Conservation (phyloP, 2,888 invertebrate species). For the Lepidocyrtinus sp. region DNA sequence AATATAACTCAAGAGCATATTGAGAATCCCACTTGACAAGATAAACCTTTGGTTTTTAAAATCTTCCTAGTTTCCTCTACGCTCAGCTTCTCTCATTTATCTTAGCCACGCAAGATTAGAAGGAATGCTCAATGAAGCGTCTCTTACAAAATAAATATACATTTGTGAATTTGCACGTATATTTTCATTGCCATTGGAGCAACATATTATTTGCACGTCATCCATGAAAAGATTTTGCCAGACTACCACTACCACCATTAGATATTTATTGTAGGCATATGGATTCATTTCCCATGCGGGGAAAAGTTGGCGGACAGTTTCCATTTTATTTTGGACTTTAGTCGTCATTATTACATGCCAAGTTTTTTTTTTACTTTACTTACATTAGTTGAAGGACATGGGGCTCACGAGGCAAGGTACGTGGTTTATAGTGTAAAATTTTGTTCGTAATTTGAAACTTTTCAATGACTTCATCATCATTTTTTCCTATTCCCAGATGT, state of each 20-base stretch:
- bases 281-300: too few species aligned
- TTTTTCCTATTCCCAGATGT: not conserved
- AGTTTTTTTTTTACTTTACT: not conserved
- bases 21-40: too few species aligned
- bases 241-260: too few species aligned
- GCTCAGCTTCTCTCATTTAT: conserved; percentile 4
- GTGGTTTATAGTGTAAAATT: not conserved
- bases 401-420: not conserved
- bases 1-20: too few species aligned
- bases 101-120: not conserved
- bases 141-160: not conserved
- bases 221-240: too few species aligned
- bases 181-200: too few species aligned
- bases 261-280: too few species aligned
- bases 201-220: conserved; percentile 5
- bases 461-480: conserved; percentile 2
- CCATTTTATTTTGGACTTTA: conserved; percentile 4
- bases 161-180: too few species aligned
- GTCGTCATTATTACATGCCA: not conserved
- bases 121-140: conserved; percentile 1
- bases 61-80: too few species aligned
- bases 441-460: not conserved
- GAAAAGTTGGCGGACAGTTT: conserved; percentile 11
- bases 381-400: not conserved
- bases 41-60: too few species aligned